These are phyloP conservation scores for Conomelus anceps DNA, from an alignment of 2,888 invertebrate genomes.

Conservation along the genomic window DNA sequence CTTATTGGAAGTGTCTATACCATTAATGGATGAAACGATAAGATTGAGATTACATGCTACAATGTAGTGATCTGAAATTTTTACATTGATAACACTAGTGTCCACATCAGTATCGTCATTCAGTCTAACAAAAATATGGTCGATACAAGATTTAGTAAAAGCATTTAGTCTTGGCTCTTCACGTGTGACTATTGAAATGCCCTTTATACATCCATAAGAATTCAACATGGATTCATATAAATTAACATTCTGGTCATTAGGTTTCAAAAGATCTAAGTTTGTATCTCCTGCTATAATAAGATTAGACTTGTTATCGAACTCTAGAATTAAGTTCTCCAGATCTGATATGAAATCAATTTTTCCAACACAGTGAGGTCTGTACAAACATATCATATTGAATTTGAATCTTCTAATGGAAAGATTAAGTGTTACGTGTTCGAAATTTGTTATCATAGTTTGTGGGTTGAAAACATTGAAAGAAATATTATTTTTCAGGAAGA, in stretches of 20 bases:
- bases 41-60: neutral
- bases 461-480: neutral
- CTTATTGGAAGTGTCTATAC: too few species aligned
- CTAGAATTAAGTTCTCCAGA: neutral
- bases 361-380: neutral
- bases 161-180: neutral
- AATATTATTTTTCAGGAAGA: neutral
- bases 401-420: neutral
- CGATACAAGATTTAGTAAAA: neutral
- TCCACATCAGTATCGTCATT: too few species aligned
- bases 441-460: neutral
- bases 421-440: neutral
- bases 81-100: neutral
- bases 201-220: neutral
- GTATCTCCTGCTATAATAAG: neutral
- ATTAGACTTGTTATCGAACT: neutral
- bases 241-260: neutral
- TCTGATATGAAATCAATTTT: neutral
- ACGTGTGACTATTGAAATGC: neutral
- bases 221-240: neutral
- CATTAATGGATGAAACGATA: neutral
- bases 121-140: neutral
- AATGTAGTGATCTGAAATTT: neutral
- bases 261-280: neutral
- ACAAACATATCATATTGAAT: neutral